Evolutionary conservation across 35 echinoderm and acorn worm species (phyloP).

Genomic region (Amphiura filiformis): DNA sequence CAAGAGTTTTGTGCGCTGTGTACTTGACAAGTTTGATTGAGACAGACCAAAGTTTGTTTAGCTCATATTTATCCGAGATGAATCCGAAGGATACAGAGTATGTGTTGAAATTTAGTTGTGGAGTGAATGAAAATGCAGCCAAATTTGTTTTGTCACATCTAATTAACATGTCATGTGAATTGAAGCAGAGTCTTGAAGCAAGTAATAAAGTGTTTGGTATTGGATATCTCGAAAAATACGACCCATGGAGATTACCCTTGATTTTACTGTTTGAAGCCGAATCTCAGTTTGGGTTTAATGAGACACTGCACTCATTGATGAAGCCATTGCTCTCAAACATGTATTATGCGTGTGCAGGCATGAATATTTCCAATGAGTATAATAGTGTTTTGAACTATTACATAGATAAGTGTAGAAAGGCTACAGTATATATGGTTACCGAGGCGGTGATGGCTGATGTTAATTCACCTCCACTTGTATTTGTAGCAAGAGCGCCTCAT

Average conservation of each 20-base stretch:
- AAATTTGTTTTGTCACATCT: neutral
- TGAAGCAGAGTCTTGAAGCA: neutral
- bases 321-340: neutral
- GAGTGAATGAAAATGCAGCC: neutral
- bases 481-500: no score
- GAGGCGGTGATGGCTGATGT: neutral
- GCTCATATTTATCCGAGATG: neutral
- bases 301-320: neutral
- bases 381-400: neutral
- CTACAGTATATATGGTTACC: neutral
- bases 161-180: neutral
- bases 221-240: neutral
- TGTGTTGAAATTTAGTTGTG: neutral
- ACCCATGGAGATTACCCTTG: neutral
- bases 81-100: neutral
- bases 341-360: neutral
- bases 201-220: neutral
- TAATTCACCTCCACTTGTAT: neutral
- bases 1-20: neutral
- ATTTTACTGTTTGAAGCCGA: neutral
- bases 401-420: neutral
- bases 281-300: neutral
- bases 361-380: neutral
- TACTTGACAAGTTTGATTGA: neutral
- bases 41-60: neutral